Percentiles rank a stretch among this genome's conserved stretches.
phyloP scores from a whole-genome alignment of 1,140 invertebrate genomes.

The Drosophila murphyi region DNA sequence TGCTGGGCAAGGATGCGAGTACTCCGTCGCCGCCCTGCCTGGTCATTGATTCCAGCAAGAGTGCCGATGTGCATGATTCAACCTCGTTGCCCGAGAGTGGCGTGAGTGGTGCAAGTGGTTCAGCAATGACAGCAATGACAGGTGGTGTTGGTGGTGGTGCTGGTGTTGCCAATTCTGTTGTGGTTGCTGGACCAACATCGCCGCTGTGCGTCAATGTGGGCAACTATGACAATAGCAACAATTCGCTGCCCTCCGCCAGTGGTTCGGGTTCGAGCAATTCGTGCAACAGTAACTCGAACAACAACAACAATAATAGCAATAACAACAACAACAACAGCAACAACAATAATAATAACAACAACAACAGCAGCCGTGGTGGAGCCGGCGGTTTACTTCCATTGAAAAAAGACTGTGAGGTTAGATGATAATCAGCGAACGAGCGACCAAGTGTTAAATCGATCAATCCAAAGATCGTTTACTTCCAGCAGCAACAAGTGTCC shows the following conservation, averaged over 20 bases:
- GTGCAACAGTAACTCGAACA: conserved; percentile 66
- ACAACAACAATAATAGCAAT: conserved; percentile 58
- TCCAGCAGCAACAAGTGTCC: conserved; percentile 51
- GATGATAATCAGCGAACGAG: conserved; percentile 88
- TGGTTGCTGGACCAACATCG: conserved; percentile 46
- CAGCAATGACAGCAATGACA: neutral
- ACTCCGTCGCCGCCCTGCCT: conserved; percentile 77
- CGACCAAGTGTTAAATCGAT: conserved; percentile 17
- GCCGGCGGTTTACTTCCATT: conserved; percentile 86
- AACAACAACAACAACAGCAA: conserved; percentile 40
- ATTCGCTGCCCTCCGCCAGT: conserved; percentile 70
- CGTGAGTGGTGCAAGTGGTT: conserved; percentile 13
- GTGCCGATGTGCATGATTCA: conserved; percentile 77
- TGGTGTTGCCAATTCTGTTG: conserved; percentile 26
- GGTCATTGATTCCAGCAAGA: conserved; percentile 77
- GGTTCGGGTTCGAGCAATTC: conserved; percentile 65
- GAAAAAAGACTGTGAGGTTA: conserved; percentile 93
- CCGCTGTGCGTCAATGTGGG: conserved; percentile 69
- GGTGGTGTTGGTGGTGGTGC: conserved; percentile 8
- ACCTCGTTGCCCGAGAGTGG: conserved; percentile 71
- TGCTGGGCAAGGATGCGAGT: conserved; percentile 70
- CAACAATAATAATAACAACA: conserved; percentile 56
- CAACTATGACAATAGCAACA: conserved; percentile 77
- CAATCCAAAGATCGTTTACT: conserved; percentile 31
- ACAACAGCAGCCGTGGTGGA: conserved; percentile 47